A percentile compares a stretch with the other conserved stretches of the same genome.
phyloP scores from a whole-genome alignment of 30 jellyfish, hydroid and myxozoan species.

The Aurelia sp. region DNA sequence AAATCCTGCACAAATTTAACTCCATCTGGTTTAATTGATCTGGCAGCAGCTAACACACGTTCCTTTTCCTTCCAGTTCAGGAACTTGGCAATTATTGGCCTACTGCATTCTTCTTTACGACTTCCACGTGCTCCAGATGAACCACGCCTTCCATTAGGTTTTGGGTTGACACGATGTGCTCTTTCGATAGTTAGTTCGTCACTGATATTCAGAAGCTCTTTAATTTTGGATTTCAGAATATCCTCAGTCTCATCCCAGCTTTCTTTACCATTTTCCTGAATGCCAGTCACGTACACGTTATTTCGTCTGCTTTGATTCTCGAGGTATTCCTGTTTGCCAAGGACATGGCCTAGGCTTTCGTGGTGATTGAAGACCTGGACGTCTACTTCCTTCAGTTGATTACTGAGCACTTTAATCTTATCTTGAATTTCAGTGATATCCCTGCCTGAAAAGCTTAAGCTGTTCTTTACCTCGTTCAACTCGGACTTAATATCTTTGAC shows the following conservation, averaged over 20 bases:
- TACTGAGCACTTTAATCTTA: background rate
- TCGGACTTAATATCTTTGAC: background rate
- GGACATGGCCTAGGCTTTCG: slow-evolving; percentile 3
- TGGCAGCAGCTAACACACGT: background rate
- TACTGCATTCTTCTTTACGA: background rate
- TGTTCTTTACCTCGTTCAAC: slow-evolving; percentile 8
- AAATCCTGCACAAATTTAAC: background rate
- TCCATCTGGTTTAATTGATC: slow-evolving; percentile 1
- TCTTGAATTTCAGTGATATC: slow-evolving; percentile 3
- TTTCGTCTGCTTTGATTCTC: background rate
- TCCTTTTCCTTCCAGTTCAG: slow-evolving; percentile 24
- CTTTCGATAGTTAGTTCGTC: background rate
- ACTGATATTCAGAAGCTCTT: slow-evolving; percentile 11
- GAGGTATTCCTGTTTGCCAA: background rate
- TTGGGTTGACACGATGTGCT: slow-evolving; percentile 6
- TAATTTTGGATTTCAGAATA: slow-evolving; percentile 11
- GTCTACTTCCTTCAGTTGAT: slow-evolving; percentile 3
- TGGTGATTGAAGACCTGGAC: slow-evolving; percentile 9
- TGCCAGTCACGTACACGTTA: slow-evolving; percentile 1
- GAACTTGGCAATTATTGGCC: slow-evolving; percentile 18
- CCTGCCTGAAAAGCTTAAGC: slow-evolving; percentile 7
- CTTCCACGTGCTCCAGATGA: background rate
- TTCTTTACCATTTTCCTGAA: slow-evolving; percentile 11
- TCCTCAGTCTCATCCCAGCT: slow-evolving; percentile 39
- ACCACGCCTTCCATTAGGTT: background rate